Evolutionary conservation across 2,797 vertebrate species (phyloP).

Genomic region (Protosalanx chinensis): DNA sequence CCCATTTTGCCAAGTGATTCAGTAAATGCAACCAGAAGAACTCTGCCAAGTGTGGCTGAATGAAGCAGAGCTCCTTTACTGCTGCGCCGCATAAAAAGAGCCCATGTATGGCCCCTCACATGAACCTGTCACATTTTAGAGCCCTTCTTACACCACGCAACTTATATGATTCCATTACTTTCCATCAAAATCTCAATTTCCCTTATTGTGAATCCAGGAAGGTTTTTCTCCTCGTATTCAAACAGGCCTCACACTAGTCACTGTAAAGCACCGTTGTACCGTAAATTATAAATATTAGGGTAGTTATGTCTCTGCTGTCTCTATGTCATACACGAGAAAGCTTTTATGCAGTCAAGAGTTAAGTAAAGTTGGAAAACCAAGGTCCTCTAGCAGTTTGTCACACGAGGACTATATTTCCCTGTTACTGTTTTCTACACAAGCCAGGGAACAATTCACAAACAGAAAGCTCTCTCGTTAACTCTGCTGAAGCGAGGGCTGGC

Average conservation of each 20-base stretch:
- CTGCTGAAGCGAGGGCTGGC: neutral
- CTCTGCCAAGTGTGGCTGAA: conserved; percentile 56
- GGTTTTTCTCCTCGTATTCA: conserved; percentile 2
- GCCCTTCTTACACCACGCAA: conserved; percentile 15
- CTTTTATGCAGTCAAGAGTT: conserved; percentile 65
- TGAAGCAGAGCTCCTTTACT: conserved; percentile 37
- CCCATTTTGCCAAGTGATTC: conserved; percentile 50
- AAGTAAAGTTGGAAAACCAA: conserved; percentile 52
- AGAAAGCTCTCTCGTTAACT: conserved; percentile 26
- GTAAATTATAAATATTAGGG: conserved; percentile 65
- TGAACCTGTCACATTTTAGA: conserved; percentile 35
- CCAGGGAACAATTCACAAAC: conserved; percentile 47
- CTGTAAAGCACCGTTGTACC: conserved; percentile 31
- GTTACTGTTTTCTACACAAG: conserved; percentile 41
- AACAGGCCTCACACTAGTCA: neutral
- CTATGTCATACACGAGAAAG: conserved; percentile 69
- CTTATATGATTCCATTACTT: conserved; percentile 36
- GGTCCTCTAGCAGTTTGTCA: conserved; percentile 44
- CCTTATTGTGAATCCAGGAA: conserved; percentile 33
- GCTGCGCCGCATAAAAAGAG: conserved; percentile 6
- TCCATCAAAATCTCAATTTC: conserved; percentile 34
- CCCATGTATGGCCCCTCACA: conserved; percentile 30
- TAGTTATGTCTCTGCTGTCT: conserved; percentile 44
- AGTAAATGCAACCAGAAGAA: conserved; percentile 44
- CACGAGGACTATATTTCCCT: conserved; percentile 39